These are phyloP conservation scores for Verasper variegatus DNA, from an alignment of 2,113 vertebrate species.

Conservation along the genomic window DNA sequence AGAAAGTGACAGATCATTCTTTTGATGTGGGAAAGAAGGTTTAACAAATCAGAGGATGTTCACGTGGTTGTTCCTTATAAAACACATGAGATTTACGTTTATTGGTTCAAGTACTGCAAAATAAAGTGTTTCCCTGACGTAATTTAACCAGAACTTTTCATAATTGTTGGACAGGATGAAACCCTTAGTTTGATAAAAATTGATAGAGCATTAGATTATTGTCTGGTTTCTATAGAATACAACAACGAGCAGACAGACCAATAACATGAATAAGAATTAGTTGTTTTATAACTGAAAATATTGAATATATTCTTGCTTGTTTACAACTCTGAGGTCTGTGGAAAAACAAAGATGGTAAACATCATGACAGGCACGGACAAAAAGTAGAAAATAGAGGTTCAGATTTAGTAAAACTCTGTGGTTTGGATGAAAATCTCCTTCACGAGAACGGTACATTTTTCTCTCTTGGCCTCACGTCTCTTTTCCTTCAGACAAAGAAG, in stretches of 20 bases:
- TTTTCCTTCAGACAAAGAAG: slow-evolving; percentile 12
- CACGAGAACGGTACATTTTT: slow-evolving; percentile 18
- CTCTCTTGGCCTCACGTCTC: slow-evolving; percentile 15
- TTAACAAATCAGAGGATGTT: slow-evolving; percentile 23
- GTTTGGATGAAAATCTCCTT: slow-evolving; percentile 45
- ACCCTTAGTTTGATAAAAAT: too few species aligned
- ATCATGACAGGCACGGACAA: slow-evolving; percentile 18
- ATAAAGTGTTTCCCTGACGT: too few species aligned
- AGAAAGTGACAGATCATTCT: slow-evolving; percentile 8
- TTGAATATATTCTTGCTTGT: not conserved
- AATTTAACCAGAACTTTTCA: too few species aligned
- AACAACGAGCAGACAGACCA: too few species aligned
- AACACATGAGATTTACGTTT: slow-evolving; percentile 1
- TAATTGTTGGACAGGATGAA: too few species aligned
- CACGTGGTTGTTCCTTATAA: not conserved
- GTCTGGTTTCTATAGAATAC: too few species aligned
- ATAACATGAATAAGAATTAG: too few species aligned
- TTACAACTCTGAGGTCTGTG: slow-evolving; percentile 2
- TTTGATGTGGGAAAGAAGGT: slow-evolving; percentile 14
- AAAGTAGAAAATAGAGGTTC: slow-evolving; percentile 17
- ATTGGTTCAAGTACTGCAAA: slow-evolving; percentile 26
- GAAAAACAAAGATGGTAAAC: slow-evolving; percentile 33
- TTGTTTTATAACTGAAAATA: not conserved
- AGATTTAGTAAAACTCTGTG: slow-evolving; percentile 44
- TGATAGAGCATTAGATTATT: too few species aligned